These are phyloP conservation scores for Novumbra hubbsi DNA, from an alignment of 2,797 vertebrate genomes.

Conservation along the genomic window DNA sequence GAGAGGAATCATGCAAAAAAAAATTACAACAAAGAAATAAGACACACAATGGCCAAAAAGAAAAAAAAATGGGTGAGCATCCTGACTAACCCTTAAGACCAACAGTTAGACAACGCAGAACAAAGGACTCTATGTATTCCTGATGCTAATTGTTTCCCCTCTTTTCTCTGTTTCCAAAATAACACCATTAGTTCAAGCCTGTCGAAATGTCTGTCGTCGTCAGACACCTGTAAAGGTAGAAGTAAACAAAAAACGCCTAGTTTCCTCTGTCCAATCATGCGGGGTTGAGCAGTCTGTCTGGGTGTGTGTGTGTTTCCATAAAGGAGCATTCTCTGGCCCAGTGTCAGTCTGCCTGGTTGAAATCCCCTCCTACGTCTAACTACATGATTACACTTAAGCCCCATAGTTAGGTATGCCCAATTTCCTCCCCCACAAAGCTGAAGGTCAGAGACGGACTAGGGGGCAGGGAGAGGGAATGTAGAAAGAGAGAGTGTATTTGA, in stretches of 20 bases:
- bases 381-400: conserved; percentile 80
- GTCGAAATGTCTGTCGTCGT: conserved; percentile 67
- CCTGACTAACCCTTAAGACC: not conserved
- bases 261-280: conserved; percentile 69
- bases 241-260: conserved; percentile 70
- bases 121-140: not conserved
- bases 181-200: conserved; percentile 71
- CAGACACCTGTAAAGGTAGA: conserved; percentile 73
- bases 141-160: not conserved
- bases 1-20: not conserved
- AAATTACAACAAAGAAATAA: not conserved
- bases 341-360: conserved; percentile 55
- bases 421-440: conserved; percentile 74
- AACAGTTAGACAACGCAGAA: not conserved
- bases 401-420: conserved; percentile 77
- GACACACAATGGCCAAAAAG: not conserved
- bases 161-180: conserved; percentile 46
- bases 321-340: conserved; percentile 56
- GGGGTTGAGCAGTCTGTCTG: conserved; percentile 47
- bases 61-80: not conserved
- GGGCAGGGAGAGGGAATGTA: conserved; percentile 26
- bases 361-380: conserved; percentile 69
- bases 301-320: conserved; percentile 68
- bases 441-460: conserved; percentile 63
- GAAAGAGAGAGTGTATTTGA: not conserved